These are phyloP conservation scores for Lottia scabra DNA, from an alignment of 2,888 invertebrate genomes.

Conservation along the genomic window DNA sequence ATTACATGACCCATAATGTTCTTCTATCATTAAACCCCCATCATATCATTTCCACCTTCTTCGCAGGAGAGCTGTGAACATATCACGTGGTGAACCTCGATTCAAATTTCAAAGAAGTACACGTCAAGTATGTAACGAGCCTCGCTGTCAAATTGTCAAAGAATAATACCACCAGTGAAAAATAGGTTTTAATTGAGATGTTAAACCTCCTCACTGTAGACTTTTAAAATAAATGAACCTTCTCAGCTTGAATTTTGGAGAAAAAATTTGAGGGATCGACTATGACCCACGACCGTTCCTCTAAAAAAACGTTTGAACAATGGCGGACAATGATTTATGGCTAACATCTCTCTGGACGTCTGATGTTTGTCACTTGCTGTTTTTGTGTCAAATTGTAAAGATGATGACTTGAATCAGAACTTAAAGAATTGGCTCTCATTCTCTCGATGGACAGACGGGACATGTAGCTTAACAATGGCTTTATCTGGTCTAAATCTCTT, in stretches of 20 bases:
- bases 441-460: background rate
- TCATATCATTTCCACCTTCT: background rate
- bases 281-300: conserved; percentile 1
- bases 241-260: background rate
- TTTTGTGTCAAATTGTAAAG: background rate
- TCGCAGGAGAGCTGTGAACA: background rate
- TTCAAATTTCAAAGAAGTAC: background rate
- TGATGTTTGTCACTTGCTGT: background rate
- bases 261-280: background rate
- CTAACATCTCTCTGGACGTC: background rate
- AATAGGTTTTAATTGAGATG: background rate
- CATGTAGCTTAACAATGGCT: background rate
- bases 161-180: background rate
- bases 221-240: background rate
- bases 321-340: background rate
- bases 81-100: background rate
- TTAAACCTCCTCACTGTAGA: background rate
- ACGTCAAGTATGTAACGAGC: background rate
- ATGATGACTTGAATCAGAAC: background rate
- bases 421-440: background rate
- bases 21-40: background rate
- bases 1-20: background rate
- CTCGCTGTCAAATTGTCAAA: background rate
- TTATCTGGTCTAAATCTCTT: background rate
- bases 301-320: background rate